Evolutionary conservation across 2,797 vertebrate genomes (phyloP).

Genomic region (Dermochelys coriacea): DNA sequence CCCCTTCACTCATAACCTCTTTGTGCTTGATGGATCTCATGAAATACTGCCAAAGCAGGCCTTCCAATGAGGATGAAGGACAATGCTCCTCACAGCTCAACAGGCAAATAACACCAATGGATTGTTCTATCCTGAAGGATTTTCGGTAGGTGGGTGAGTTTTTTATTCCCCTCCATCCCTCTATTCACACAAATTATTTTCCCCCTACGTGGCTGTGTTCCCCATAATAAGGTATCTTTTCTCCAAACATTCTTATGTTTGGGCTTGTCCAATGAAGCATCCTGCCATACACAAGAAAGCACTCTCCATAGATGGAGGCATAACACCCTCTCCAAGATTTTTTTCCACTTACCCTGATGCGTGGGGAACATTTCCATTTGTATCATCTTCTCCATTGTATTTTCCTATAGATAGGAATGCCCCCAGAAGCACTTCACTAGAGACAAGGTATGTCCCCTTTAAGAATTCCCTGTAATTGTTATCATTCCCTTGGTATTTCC

Average conservation of each 20-base stretch:
- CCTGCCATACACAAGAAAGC: not conserved
- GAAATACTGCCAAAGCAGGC: not conserved
- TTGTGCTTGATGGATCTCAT: not conserved
- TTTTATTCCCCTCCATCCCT: not conserved
- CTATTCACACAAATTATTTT: not conserved
- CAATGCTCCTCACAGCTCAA: not conserved
- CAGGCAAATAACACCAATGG: not conserved
- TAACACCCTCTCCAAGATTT: not conserved
- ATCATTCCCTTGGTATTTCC: not conserved
- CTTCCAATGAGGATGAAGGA: not conserved
- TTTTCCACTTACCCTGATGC: not conserved
- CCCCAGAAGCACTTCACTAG: not conserved
- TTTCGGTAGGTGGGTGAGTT: conserved; percentile 6
- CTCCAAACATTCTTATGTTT: not conserved
- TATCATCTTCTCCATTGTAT: not conserved
- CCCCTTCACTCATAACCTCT: not conserved
- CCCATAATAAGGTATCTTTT: not conserved
- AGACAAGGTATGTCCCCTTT: not conserved
- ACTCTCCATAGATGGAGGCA: not conserved
- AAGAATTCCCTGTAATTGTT: not conserved
- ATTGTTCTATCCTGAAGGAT: not conserved
- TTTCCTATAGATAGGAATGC: not conserved
- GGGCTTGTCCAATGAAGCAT: conserved; percentile 3
- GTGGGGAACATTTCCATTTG: not conserved
- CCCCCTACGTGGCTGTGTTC: not conserved